These are phyloP conservation scores for Colletes gigas DNA, from an alignment of 1,140 invertebrate species.

Conservation along the genomic window DNA sequence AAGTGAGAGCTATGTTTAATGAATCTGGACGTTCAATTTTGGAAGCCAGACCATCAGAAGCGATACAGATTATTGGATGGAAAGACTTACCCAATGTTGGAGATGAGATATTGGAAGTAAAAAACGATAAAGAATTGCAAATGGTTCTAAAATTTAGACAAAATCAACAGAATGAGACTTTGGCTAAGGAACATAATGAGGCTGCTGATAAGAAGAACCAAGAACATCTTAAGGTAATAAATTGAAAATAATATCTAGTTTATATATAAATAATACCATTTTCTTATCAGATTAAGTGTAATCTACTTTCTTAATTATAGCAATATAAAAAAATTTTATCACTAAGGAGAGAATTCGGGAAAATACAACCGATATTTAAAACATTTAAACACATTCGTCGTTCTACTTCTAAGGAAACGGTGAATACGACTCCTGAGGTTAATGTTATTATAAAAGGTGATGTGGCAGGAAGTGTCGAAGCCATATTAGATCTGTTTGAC, in stretches of 20 bases:
- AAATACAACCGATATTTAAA: conserved; percentile 43
- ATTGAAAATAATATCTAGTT: background rate
- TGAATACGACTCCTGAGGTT: conserved; percentile 82
- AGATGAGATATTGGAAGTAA: conserved; percentile 92
- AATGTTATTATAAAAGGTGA: conserved; percentile 87
- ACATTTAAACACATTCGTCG: conserved; percentile 57
- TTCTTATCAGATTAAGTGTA: background rate
- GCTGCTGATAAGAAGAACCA: conserved; percentile 84
- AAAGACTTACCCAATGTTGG: conserved; percentile 92
- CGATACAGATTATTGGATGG: conserved; percentile 96
- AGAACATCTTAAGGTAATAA: conserved; percentile 17
- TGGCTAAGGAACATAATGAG: conserved; percentile 82
- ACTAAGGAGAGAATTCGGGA: conserved; percentile 83
- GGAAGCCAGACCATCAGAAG: conserved; percentile 89
- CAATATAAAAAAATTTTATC: conserved; percentile 86
- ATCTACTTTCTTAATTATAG: conserved; percentile 61
- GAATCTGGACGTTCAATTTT: conserved; percentile 86
- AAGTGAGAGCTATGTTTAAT: conserved; percentile 93
- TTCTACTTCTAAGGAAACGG: no score
- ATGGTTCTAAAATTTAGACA: conserved; percentile 86
- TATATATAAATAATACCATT: no score
- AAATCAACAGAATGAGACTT: conserved; percentile 82
- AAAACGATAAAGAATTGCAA: conserved; percentile 87
- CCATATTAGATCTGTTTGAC: conserved; percentile 94
- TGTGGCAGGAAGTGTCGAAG: conserved; percentile 95